Conservation (phyloP, 2,888 invertebrate genomes). For the Drosophila neonasuta region DNA sequence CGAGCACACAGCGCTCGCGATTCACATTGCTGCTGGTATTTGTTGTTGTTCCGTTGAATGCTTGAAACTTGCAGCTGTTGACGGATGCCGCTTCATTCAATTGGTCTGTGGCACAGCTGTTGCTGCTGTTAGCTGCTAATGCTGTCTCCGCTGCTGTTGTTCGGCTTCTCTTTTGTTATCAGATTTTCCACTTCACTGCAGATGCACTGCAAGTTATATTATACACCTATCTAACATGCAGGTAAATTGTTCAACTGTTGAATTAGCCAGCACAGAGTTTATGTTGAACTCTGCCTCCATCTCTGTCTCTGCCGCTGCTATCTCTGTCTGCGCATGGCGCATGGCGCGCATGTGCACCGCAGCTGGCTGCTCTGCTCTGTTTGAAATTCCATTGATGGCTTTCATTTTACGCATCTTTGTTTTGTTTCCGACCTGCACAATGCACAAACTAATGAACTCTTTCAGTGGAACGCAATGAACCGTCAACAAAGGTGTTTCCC, state of each 20-base stretch:
- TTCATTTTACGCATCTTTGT: constrained; percentile 41
- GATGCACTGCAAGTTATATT: constrained; percentile 21
- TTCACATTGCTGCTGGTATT: constrained; percentile 7
- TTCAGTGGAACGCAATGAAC: constrained; percentile 4
- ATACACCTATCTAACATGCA: constrained; percentile 39
- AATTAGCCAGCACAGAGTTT: constrained; percentile 21
- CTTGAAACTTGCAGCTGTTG: constrained; percentile 41
- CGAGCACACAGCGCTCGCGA: constrained; percentile 7
- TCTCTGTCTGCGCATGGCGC: constrained; percentile 4
- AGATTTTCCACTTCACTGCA: constrained; percentile 57
- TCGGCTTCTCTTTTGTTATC: constrained; percentile 62
- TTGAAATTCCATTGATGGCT: constrained; percentile 32
- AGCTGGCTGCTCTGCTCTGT: constrained; percentile 54
- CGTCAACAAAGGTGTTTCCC: not conserved
- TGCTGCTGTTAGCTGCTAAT: constrained; percentile 24
- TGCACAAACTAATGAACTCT: constrained; percentile 13
- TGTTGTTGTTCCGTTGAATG: constrained; percentile 6
- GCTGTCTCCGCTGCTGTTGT: constrained; percentile 25
- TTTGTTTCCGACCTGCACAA: constrained; percentile 59
- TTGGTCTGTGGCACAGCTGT: constrained; percentile 42
- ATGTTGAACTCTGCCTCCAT: not conserved
- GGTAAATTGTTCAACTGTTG: constrained; percentile 59
- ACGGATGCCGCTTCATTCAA: constrained; percentile 34
- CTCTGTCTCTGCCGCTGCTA: constrained; percentile 13
- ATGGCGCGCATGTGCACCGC: constrained; percentile 62